Percentiles rank a stretch among this genome's conserved stretches.
Evolutionary conservation across 2,888 invertebrate genomes (phyloP).

Genomic region (Geotrupes spiniger): DNA sequence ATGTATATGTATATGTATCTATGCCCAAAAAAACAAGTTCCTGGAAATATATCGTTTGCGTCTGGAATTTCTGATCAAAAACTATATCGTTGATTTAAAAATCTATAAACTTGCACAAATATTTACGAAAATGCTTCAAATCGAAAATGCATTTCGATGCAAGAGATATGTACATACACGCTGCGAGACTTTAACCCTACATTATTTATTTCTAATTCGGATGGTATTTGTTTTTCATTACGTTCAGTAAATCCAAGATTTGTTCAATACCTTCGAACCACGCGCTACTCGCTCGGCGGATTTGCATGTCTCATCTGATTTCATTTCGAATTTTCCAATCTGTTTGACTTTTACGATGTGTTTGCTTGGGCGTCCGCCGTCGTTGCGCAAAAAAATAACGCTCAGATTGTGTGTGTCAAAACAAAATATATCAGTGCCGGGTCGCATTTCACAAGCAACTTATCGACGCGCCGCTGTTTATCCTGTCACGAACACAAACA

Average conservation of each 20-base stretch:
- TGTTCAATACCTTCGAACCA: conserved; percentile 1
- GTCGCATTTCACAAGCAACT: conserved; percentile 34
- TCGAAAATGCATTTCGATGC: conserved; percentile 3
- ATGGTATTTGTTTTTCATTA: conserved; percentile 27
- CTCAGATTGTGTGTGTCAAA: conserved; percentile 25
- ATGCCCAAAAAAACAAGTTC: no score
- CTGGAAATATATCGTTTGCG: no score
- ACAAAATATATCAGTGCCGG: conserved; percentile 37
- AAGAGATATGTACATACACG: not conserved
- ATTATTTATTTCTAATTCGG: conserved; percentile 24
- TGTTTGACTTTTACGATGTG: conserved; percentile 33
- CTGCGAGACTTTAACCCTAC: conserved; percentile 25
- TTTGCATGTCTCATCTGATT: conserved; percentile 29
- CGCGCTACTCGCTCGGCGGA: conserved; percentile 8
- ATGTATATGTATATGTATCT: no score
- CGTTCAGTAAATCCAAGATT: conserved; percentile 13
- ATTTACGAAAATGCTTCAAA: conserved; percentile 4
- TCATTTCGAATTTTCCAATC: conserved; percentile 32
- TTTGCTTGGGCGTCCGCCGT: conserved; percentile 14
- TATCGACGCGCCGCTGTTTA: conserved; percentile 37
- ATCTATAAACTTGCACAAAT: not conserved
- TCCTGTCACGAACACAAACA: conserved; percentile 34
- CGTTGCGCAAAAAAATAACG: conserved; percentile 16
- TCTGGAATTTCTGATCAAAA: no score
- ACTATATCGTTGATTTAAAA: conserved; percentile 2